Evolutionary conservation across 2,888 invertebrate genomes (phyloP), one percentile per base, ranked within the genome.

Genomic region (Syritta pipiens): DNA sequence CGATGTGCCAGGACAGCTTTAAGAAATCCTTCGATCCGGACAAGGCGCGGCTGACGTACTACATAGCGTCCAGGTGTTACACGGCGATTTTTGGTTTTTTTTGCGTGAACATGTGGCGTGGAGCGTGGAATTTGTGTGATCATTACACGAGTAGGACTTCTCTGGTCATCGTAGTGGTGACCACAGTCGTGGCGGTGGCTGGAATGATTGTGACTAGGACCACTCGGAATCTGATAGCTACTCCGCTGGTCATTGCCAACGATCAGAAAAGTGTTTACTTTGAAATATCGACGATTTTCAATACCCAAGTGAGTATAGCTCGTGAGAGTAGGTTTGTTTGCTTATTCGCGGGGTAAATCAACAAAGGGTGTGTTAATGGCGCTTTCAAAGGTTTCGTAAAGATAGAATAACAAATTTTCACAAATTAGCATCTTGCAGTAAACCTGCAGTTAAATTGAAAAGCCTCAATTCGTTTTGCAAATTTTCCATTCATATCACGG

Each of bases 71-170:
- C 81, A 90, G 96, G 62, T 82, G 93, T 22, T 96, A 95, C 87
- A 96, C 96, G 12, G 90, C 91, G 76, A 86, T 93, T 82, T 96
- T 94, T 85, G 95, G 93, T 5, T 91, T 94, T 83, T 93, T 94
- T 79, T 96, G 96, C 87, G 95, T 96, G 40, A 96, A 95, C 85
- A 94, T 94, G 74, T 97, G 96, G 96, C 91, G 96, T 5, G 96
- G 96, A 1, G 92, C 94, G 42, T 97, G 96, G 96, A 91, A 87
- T 44, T 81, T 89, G 10, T 90, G 96, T 84, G 95, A 96, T 85
- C 90, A 92, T 86, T 92, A 93, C 84, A 93, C 94, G 30, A 92
- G 92, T 74, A 37, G 90, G 89, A 83, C 91, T 90, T 85, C 90
- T 88, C 57, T 90, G 89, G 69, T 81, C 4, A 85, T 87, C 1